phyloP scores from a whole-genome alignment of 2,113 vertebrate genomes.

The Lethenteron camtschaticum region DNA sequence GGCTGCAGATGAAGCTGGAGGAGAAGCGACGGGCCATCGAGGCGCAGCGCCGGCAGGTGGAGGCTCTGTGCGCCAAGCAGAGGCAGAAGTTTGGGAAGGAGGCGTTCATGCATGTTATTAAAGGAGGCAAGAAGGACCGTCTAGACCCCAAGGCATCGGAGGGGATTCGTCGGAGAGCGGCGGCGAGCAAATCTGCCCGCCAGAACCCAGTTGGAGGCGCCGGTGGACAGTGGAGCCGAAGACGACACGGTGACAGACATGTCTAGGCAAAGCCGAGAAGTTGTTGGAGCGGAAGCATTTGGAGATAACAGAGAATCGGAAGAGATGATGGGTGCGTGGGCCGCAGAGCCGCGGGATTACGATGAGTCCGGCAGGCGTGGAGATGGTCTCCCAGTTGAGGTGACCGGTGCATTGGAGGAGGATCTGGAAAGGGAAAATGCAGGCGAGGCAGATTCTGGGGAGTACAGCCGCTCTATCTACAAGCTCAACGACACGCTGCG shows the following conservation, averaged over 20 bases:
- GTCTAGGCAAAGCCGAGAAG: no score
- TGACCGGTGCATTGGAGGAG: not conserved
- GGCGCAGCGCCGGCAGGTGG: slow-evolving; percentile 90
- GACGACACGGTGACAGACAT: not conserved
- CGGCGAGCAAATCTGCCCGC: no score
- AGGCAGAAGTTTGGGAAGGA: slow-evolving; percentile 85
- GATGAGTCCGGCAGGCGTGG: not conserved
- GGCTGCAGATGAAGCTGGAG: slow-evolving; percentile 74
- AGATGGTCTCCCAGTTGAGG: no score
- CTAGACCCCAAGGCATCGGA: not conserved
- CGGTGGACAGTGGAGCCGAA: not conserved
- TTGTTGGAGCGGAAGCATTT: no score
- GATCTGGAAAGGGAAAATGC: slow-evolving; percentile 24
- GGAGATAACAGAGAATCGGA: not conserved
- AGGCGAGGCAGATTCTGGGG: slow-evolving; percentile 51
- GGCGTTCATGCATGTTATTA: slow-evolving; percentile 36
- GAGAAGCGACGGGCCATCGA: slow-evolving; percentile 89
- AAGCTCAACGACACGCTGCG: slow-evolving; percentile 69
- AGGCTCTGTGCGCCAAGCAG: slow-evolving; percentile 70
- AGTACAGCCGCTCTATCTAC: slow-evolving; percentile 81
- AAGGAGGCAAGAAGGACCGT: not conserved
- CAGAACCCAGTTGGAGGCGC: no score
- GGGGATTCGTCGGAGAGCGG: not conserved
- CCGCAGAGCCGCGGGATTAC: slow-evolving; percentile 1
- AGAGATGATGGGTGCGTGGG: not conserved